Conservation (phyloP, 2,888 invertebrate species). For the Digitonthophagus gazella region DNA sequence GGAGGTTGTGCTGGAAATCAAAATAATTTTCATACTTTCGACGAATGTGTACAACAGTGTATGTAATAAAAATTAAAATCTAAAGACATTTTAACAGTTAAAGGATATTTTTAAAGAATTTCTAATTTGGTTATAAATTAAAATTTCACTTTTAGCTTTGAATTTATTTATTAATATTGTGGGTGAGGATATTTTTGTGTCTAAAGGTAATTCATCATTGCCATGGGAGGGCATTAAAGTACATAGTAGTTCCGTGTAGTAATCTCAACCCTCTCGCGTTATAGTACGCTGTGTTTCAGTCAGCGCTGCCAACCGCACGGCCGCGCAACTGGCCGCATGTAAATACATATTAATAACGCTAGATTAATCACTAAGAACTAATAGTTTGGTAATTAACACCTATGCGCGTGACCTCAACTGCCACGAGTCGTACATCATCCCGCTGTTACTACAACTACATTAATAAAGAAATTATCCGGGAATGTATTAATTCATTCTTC, state of each 20-base stretch:
- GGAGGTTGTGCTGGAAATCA: constrained; percentile 59
- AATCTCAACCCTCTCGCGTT: constrained; percentile 1
- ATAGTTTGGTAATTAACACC: constrained; percentile 42
- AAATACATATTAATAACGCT: constrained; percentile 47
- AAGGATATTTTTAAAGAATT: no score
- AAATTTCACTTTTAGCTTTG: no score
- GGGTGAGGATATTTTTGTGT: background rate
- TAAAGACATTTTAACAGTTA: no score
- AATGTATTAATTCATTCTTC: no score
- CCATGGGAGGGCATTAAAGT: constrained; percentile 4
- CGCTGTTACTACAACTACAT: background rate
- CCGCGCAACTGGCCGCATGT: constrained; percentile 38
- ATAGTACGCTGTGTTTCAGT: background rate
- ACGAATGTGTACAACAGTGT: constrained; percentile 54
- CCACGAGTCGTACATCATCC: background rate
- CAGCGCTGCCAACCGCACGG: constrained; percentile 5
- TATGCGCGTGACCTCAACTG: constrained; percentile 35
- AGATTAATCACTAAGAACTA: constrained; percentile 43
- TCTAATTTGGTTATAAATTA: no score
- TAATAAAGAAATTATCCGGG: background rate
- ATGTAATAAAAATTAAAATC: no score
- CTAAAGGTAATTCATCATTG: constrained; percentile 10
- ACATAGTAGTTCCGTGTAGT: background rate
- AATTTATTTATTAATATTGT: no score
- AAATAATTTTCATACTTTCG: constrained; percentile 55